Base-by-base conservation (phyloP, 2,888 invertebrate species). In the Xestia c-nigrum region DNA sequence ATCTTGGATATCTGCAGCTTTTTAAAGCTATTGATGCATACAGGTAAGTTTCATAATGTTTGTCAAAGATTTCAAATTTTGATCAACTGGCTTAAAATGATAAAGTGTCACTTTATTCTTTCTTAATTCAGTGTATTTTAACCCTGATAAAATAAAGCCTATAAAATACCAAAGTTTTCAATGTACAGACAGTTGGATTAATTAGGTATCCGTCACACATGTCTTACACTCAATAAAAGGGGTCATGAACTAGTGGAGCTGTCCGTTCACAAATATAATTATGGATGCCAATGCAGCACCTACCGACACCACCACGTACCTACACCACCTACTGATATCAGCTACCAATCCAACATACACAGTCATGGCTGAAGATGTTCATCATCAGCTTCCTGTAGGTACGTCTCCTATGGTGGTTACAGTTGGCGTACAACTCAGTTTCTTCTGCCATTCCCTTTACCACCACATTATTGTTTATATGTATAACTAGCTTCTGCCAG, bases 1-100 rank as follows among this genome's bases (percentile, higher is more conserved):
- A 99, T 95, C 97, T 98, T 38, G 98, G 98, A 86, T 98, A 98
- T 89, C 95, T 99, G 69, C 98, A 98, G 90, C 96, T 98, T 77
- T 98, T 99, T 91, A 98, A 98, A 94, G 98, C 98, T 73, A 95
- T 99, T 78, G 98, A 99, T 95, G 97, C 97, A 59, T 97, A 98
- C 80, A 97, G 98, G 98, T 98, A 92, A 92, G 88, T 65, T 50
- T 1, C 57, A 38, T 52, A 43, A 82, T 69, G 43, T 31, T 71
- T 52, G 10, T 55, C 19, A 40, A 40, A 21, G 5, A 12, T 57
- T 5, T 14, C 2, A 14, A 57, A 24, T 6, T 14, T 57, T 7
- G 1, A 16, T 24, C 24, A 24, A 24, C 1, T 57, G 24, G 3
- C 52, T 21, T 21, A 24, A n/a, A 55, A 55, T n/a, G 2, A n/a